Conservation (phyloP, 2,113 vertebrate genomes). For the Zapus hudsonius region DNA sequence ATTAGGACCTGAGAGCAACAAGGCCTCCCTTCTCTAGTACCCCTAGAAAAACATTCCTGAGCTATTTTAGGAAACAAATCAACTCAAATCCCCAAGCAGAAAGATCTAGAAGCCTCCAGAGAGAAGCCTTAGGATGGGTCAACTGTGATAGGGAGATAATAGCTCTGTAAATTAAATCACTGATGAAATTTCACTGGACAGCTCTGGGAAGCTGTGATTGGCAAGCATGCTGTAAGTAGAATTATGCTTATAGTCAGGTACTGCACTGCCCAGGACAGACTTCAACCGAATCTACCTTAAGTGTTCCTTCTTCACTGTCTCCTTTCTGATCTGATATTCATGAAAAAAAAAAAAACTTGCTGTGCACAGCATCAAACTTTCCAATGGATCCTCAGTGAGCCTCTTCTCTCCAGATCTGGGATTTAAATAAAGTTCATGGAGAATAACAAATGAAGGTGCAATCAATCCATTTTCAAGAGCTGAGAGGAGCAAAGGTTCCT, state of each 20-base stretch:
- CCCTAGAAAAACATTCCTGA: slow-evolving; percentile 6
- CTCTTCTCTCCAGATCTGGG: not conserved
- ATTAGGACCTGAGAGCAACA: not conserved
- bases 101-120: not conserved
- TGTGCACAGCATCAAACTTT: not conserved
- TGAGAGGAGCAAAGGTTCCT: not conserved
- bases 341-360: not conserved
- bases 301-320: not conserved
- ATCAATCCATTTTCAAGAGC: not conserved
- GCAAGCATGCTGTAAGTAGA: not conserved
- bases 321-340: not conserved
- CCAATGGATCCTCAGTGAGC: not conserved
- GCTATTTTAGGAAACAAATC: slow-evolving; percentile 22
- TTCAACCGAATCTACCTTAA: not conserved
- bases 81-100: not conserved
- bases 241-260: not conserved
- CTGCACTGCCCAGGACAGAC: not conserved
- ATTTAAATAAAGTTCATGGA: not conserved
- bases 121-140: not conserved
- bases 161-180: not conserved
- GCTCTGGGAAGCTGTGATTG: not conserved
- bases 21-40: not conserved
- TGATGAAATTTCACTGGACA: not conserved
- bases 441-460: not conserved
- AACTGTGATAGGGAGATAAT: not conserved